Evolutionary conservation across 2,113 vertebrate species (phyloP).

Genomic region (Pachypanchax playfairii): DNA sequence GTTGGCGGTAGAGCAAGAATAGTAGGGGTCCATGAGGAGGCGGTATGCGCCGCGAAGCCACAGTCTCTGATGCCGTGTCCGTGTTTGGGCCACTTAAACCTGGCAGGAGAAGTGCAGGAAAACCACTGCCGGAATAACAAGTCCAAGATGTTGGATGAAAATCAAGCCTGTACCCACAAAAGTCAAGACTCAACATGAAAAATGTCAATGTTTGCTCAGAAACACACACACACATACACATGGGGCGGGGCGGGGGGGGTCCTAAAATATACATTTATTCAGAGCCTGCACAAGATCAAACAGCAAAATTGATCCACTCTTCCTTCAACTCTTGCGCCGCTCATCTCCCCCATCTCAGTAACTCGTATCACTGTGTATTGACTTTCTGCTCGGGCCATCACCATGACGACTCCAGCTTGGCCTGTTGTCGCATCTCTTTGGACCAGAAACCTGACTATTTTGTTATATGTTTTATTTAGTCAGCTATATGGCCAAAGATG

Average conservation of each 20-base stretch:
- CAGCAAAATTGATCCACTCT: conserved; percentile 79
- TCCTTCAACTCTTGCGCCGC: conserved; percentile 66
- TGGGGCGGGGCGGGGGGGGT: too few species aligned
- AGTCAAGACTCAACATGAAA: conserved; percentile 73
- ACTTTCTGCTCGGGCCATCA: conserved; percentile 68
- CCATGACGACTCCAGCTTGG: conserved; percentile 59
- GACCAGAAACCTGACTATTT: conserved; percentile 51
- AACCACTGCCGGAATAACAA: conserved; percentile 68
- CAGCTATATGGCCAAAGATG: conserved; percentile 39
- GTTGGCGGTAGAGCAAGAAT: conserved; percentile 30
- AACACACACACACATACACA: too few species aligned
- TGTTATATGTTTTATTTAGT: conserved; percentile 54
- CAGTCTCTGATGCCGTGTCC: conserved; percentile 29
- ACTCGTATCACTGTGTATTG: conserved; percentile 54
- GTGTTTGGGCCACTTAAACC: conserved; percentile 41
- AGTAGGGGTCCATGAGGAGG: conserved; percentile 27
- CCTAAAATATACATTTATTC: conserved; percentile 81
- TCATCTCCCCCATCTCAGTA: conserved; percentile 14
- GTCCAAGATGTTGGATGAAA: conserved; percentile 68
- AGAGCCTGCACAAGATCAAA: conserved; percentile 76
- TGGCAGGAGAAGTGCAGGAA: conserved; percentile 45
- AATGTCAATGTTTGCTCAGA: conserved; percentile 75
- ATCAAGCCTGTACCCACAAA: conserved; percentile 68
- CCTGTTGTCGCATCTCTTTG: conserved; percentile 67
- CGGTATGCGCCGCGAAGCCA: conserved; percentile 19